Base-by-base conservation (phyloP, 2,113 vertebrate genomes). In the Mus pahari region DNA sequence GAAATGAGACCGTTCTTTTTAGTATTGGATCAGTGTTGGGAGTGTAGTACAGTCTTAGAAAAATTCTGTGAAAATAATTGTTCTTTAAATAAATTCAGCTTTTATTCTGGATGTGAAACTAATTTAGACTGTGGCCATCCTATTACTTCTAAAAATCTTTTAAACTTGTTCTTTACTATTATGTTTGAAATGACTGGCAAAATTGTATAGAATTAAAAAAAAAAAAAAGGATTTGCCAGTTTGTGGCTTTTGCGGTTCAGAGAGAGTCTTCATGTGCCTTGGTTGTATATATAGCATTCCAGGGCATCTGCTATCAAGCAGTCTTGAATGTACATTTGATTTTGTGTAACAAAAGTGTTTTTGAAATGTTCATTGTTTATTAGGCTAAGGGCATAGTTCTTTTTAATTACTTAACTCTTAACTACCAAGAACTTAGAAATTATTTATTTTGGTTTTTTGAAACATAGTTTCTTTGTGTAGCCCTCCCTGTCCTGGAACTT, bases 311-410 rank as follows among this genome's bases (percentile, higher is more conserved):
- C 68, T 96, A 81, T n/a, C 28, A 20, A n/a, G 19, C 55, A 45
- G 20, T 77, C 55, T 78, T 66, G 19, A 94, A 31, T 81, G 71
- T 92, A 10, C 68, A 36, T 84, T 68, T 91, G 42, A 68, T 74
- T 94, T 33, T 90, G 17, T 96, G 71, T 95, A 91, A 90, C 71
- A 96, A 94, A 94, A 78, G 39, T 7, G 64, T 82, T 92, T 24
- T 39, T 20, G 20, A 58, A 58, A 75, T 28, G 71, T 58, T 91
- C 39, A 39, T 9, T 94, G 50, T 79, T 36, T 87, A 77, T 81
- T 42, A 74, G 92, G n/a, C 31, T 89, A 86, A 89, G 19, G 77
- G 22, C 70, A 87, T 26, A 73, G 33, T 95, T 94, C 90, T 83
- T 94, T 89, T 95, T 93, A 78, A 45, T 53, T 45, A 39, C 50